Conservation (phyloP, 2,888 invertebrate species). For the Copidosoma aretas region DNA sequence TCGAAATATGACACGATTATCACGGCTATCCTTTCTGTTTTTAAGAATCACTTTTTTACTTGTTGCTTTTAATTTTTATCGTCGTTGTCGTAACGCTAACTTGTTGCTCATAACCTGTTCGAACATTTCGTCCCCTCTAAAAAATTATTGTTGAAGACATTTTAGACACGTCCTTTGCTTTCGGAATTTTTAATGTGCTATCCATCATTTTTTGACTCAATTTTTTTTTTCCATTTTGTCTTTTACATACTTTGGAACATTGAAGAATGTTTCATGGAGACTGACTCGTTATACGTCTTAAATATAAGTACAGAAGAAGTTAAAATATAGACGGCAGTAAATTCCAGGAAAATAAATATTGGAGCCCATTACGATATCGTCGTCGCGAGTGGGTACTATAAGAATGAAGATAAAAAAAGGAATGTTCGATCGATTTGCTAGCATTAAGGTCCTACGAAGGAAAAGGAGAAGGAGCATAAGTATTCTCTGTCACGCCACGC, state of each 20-base stretch:
- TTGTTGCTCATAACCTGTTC: no score
- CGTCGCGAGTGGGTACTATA: not conserved
- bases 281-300: no score
- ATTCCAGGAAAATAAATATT: slow-evolving; percentile 1
- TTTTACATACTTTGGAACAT: no score
- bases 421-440: slow-evolving; percentile 30
- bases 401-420: slow-evolving; percentile 3
- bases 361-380: not conserved
- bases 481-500: slow-evolving; percentile 27
- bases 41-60: no score
- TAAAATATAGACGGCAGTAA: not conserved
- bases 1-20: slow-evolving; percentile 33
- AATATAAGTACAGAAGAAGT: not conserved
- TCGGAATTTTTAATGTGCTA: no score
- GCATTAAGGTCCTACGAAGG: slow-evolving; percentile 32
- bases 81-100: no score
- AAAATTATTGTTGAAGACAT: no score
- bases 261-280: no score
- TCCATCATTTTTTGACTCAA: no score
- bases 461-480: slow-evolving; percentile 13
- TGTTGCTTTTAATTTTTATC: not conserved
- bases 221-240: no score
- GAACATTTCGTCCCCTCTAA: no score
- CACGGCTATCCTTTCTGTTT: not conserved
- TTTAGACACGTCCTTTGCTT: no score